These are phyloP conservation scores for Hybognathus amarus DNA, from an alignment of 2,797 vertebrate genomes.

Conservation along the genomic window DNA sequence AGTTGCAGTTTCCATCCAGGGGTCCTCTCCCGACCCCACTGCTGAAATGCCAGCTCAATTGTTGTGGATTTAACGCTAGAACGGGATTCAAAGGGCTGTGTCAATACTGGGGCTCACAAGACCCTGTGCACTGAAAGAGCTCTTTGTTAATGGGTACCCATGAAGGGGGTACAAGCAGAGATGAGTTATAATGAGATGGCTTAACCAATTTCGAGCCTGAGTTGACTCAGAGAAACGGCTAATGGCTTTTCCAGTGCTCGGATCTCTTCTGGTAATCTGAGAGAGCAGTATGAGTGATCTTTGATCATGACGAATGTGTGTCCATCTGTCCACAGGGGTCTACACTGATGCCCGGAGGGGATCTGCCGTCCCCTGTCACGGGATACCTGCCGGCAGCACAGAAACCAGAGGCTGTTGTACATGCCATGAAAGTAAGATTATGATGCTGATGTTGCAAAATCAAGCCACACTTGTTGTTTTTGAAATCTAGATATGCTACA, in stretches of 20 bases:
- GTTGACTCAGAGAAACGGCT: conserved; percentile 40
- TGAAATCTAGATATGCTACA: not conserved
- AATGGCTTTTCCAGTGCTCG: conserved; percentile 16
- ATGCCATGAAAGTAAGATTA: conserved; percentile 89
- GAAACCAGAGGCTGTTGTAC: conserved; percentile 91
- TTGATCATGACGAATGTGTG: not conserved
- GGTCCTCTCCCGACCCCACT: conserved; percentile 23
- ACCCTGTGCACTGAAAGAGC: conserved; percentile 54
- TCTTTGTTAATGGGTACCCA: conserved; percentile 56
- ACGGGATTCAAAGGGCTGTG: conserved; percentile 55
- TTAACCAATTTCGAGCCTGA: conserved; percentile 49
- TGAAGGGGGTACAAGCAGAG: conserved; percentile 33
- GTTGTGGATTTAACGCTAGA: conserved; percentile 64
- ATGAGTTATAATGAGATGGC: conserved; percentile 56
- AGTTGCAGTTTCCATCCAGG: conserved; percentile 25
- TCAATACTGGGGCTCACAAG: conserved; percentile 52
- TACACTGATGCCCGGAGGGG: conserved; percentile 69
- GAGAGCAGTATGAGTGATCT: not conserved
- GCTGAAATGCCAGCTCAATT: conserved; percentile 59
- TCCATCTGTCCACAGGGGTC: conserved; percentile 76
- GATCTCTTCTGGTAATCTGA: not conserved
- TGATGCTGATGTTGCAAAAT: not conserved
- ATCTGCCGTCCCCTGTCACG: conserved; percentile 72
- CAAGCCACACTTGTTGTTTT: not conserved
- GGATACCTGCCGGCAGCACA: conserved; percentile 78